Evolutionary conservation across 2,888 invertebrate species (phyloP), one percentile per base, ranked within the genome.

Genomic region (Exephanes ischioxanthus): DNA sequence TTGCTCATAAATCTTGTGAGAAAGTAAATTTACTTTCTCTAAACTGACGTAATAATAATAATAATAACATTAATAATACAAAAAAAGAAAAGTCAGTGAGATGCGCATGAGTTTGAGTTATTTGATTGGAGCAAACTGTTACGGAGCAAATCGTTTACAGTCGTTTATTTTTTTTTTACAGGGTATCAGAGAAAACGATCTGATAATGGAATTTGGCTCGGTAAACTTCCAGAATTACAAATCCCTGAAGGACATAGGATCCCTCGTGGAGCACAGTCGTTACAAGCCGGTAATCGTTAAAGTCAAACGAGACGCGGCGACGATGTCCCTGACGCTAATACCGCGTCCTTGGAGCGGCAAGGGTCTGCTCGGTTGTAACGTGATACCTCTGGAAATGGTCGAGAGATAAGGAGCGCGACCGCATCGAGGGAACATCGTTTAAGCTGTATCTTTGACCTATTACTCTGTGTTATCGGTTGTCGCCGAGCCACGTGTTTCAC

Each of bases 271-370:
- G 58, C 95, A 96, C 90, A 95, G 95, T 87, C 94, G 95, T 89
- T 95, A 95, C 84, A 94, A 95, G 87, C 92, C 94, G 68, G 91
- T 96, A 30, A 91, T 94, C 73, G 91, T 96, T 0, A 95, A 95
- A 91, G 91, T 96, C 1, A 94, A 95, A 89, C 94, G 97, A 53
- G 95, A 94, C 6, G 93, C 93, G 0, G 93, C 95, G 61, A 92
- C 95, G 7, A 88, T 96, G 9, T 95, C 95, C 77, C 90, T 97
- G 61, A 94, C 95, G 4, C 94, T 98, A 72, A 95, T 96, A 14
- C 98, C 98, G 0, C 95, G 96, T 87, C 95, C 95, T 11, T 98
- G 98, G 98, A 94, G 94, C 86, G 98, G 98, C 72, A 96, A 96
- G 81, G 97, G 97, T 0, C 94, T 98, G 78, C 95, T 98, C 48